phyloP scores from a whole-genome alignment of 2,888 invertebrate species.

The Eilema depressum region DNA sequence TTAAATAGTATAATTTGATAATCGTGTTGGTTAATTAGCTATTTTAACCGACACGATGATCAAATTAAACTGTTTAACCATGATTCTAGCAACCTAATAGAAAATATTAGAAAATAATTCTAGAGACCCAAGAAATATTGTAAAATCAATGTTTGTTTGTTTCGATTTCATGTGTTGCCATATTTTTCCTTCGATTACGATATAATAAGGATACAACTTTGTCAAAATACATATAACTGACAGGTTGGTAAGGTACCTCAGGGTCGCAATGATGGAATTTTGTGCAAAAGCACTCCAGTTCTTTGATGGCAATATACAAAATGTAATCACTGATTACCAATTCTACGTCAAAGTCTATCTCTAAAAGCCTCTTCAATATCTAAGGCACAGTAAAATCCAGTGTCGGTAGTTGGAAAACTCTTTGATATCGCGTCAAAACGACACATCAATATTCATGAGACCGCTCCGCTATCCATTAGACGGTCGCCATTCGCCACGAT shows the following conservation, averaged over 20 bases:
- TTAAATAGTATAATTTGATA: too few species aligned
- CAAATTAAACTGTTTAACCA: too few species aligned
- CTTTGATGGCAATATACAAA: not conserved
- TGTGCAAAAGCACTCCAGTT: not conserved
- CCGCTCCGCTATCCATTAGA: slow-evolving; percentile 47
- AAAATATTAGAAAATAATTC: too few species aligned
- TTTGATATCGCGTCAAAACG: slow-evolving; percentile 27
- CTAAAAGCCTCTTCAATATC: not conserved
- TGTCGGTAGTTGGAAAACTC: slow-evolving; percentile 18
- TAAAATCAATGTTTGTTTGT: not conserved
- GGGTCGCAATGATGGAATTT: too few species aligned
- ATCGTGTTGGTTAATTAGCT: too few species aligned
- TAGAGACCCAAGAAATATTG: too few species aligned
- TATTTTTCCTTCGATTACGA: not conserved
- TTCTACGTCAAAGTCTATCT: not conserved
- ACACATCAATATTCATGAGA: slow-evolving; percentile 48
- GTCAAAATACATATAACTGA: not conserved
- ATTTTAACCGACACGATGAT: too few species aligned
- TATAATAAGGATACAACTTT: not conserved
- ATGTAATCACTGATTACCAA: not conserved
- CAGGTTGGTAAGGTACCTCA: not conserved
- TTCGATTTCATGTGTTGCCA: not conserved
- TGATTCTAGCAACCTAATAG: too few species aligned
- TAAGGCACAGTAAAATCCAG: not conserved
- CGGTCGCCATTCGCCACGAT: slow-evolving; percentile 28